Evolutionary conservation across 2,888 invertebrate species (phyloP), one percentile per base, ranked within the genome.

Genomic region (Zygaena filipendulae): DNA sequence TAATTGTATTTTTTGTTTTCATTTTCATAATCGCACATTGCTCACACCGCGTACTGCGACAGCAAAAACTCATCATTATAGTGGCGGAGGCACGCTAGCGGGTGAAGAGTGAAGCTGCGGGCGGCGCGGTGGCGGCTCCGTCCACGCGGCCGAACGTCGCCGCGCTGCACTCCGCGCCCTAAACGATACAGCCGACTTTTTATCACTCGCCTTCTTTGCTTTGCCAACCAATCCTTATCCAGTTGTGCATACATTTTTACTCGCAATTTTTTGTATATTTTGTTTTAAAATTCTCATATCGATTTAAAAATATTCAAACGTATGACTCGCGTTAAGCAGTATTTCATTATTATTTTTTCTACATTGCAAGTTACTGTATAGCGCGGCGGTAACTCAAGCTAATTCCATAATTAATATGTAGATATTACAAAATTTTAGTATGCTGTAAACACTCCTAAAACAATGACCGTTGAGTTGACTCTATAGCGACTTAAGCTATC

Each of bases 11-110:
- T n/a, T n/a, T n/a, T n/a, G n/a, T n/a, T n/a, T n/a, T n/a, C n/a
- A n/a, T n/a, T n/a, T n/a, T n/a, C n/a, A n/a, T n/a, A n/a, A n/a
- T n/a, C 16, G 16, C 16, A 6, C 16, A 16, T 16, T 7, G 16
- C 16, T 16, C 7, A 16, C 7, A 16, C 16, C 16, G 7, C 5
- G 50, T 42, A 47, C 66, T 60, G 41, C 38, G 36, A 16, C 49
- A 62, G 74, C 70, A 75, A 75, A 75, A 75, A 77, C 61, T 70
- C 55, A 70, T 75, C 74, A 75, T 75, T 75, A 75, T 71, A 71
- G 70, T 64, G 51, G 64, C 54, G 57, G 64, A 69, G 72, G 71
- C 62, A 66, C 66, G 69, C n/a, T n/a, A n/a, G 59, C 64, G 66
- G 58, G 64, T 40, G 56, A 48, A 32, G 28, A 32, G 30, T 43